Evolutionary conservation across 1,140 invertebrate species (phyloP).

Genomic region (Mya arenaria): DNA sequence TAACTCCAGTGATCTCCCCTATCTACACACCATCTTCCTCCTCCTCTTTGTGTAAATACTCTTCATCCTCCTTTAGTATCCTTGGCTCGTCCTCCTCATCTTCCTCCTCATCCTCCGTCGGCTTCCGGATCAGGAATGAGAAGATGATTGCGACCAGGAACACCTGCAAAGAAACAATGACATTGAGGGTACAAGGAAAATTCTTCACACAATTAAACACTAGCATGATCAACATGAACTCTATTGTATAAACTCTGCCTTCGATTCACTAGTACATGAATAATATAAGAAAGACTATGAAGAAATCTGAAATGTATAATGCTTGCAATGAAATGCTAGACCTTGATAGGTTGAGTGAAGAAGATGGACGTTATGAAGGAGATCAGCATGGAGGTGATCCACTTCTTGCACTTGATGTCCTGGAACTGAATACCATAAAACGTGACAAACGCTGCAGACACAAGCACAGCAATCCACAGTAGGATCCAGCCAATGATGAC

Average conservation of each 20-base stretch:
- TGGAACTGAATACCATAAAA: constrained; percentile 84
- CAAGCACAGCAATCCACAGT: constrained; percentile 79
- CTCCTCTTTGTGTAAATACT: constrained; percentile 71
- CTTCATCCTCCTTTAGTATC: constrained; percentile 71
- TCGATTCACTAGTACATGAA: too few species aligned
- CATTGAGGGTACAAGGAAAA: too few species aligned
- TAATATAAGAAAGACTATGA: too few species aligned
- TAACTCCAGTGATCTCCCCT: too few species aligned
- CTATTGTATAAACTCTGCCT: too few species aligned
- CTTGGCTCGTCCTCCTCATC: constrained; percentile 80
- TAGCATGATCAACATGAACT: too few species aligned
- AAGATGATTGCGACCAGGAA: constrained; percentile 82
- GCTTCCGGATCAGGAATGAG: constrained; percentile 82
- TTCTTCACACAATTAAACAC: too few species aligned
- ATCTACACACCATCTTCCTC: constrained; percentile 34
- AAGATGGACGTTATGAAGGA: constrained; percentile 84
- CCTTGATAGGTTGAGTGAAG: constrained; percentile 84
- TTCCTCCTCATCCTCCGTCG: constrained; percentile 82
- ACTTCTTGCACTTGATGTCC: constrained; percentile 83
- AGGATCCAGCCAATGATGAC: constrained; percentile 82
- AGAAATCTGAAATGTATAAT: too few species aligned
- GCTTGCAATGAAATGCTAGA: too few species aligned
- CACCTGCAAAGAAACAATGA: constrained; percentile 80
- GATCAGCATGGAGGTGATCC: constrained; percentile 83
- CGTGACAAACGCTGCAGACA: constrained; percentile 82